phyloP scores from a whole-genome alignment of 2,888 invertebrate species.

The Eristalinus sepulchralis region DNA sequence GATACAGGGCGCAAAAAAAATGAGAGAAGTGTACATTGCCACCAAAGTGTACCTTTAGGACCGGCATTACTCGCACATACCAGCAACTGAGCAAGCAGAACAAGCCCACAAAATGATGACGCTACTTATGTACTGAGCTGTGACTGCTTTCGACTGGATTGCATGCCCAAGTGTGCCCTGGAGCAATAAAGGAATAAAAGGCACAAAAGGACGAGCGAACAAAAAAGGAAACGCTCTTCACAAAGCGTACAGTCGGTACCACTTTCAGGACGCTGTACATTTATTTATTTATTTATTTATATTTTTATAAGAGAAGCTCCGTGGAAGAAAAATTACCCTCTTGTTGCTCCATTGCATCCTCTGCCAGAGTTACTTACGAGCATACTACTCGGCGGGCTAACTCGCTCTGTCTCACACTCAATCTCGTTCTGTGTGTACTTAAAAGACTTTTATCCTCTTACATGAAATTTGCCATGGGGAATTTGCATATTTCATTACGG shows the following conservation, averaged over 20 bases:
- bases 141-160: conserved; percentile 34
- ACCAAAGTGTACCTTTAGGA: conserved; percentile 69
- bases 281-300: conserved; percentile 63
- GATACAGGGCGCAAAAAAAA: conserved; percentile 29
- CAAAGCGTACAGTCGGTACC: conserved; percentile 22
- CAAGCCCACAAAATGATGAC: conserved; percentile 68
- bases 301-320: conserved; percentile 55
- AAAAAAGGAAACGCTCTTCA: conserved; percentile 19
- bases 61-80: conserved; percentile 32
- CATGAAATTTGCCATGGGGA: conserved; percentile 79
- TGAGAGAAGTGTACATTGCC: conserved; percentile 27
- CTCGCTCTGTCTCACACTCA: conserved; percentile 44
- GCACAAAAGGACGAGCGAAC: neutral
- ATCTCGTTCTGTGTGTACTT: conserved; percentile 47
- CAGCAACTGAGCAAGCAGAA: conserved; percentile 34
- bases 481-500: conserved; percentile 80
- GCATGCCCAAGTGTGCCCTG: conserved; percentile 68
- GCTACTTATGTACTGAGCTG: conserved; percentile 47
- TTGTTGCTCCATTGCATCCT: conserved; percentile 61
- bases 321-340: conserved; percentile 61
- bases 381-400: conserved; percentile 54
- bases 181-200: conserved; percentile 66
- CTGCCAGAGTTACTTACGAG: conserved; percentile 57
- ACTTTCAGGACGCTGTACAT: conserved; percentile 41
- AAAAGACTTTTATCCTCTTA: conserved; percentile 74